A percentile compares a stretch with the other conserved stretches of the same genome.
These are phyloP conservation scores for Cydia strobilella DNA, from an alignment of 1,140 invertebrate species.

Conservation along the genomic window DNA sequence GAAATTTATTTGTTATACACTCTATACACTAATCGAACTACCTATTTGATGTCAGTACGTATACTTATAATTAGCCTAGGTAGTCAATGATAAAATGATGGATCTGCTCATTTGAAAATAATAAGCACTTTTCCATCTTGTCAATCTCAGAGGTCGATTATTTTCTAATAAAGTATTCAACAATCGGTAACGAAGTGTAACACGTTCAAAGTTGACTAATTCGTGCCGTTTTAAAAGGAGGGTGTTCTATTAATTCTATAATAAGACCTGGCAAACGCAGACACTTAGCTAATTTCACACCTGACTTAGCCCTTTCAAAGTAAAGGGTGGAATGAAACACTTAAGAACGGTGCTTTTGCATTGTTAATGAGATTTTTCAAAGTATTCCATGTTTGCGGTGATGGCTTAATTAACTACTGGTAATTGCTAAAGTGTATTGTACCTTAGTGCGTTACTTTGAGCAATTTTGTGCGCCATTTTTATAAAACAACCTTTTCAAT, in stretches of 20 bases:
- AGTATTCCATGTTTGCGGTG: not conserved
- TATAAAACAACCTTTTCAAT: not conserved
- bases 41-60: too few relatives aligned
- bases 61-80: too few relatives aligned
- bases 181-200: constrained; percentile 34
- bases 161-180: not conserved
- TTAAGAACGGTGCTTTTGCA: constrained; percentile 45
- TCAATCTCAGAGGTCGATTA: not conserved
- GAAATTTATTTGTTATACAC: too few relatives aligned
- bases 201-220: constrained; percentile 58
- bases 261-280: constrained; percentile 66
- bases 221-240: constrained; percentile 45
- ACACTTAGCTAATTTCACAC: constrained; percentile 68
- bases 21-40: too few relatives aligned
- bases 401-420: constrained; percentile 10
- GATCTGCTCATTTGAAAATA: too few relatives aligned
- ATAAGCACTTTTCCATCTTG: too few relatives aligned
- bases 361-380: constrained; percentile 62
- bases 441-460: not conserved
- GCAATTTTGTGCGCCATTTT: not conserved
- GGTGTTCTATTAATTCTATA: constrained; percentile 58
- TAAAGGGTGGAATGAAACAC: constrained; percentile 48
- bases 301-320: constrained; percentile 59
- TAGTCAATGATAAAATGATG: too few relatives aligned
- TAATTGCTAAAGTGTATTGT: not conserved